Evolutionary conservation across 2,797 vertebrate genomes (phyloP).

Genomic region (Pseudomugil gertrudae): DNA sequence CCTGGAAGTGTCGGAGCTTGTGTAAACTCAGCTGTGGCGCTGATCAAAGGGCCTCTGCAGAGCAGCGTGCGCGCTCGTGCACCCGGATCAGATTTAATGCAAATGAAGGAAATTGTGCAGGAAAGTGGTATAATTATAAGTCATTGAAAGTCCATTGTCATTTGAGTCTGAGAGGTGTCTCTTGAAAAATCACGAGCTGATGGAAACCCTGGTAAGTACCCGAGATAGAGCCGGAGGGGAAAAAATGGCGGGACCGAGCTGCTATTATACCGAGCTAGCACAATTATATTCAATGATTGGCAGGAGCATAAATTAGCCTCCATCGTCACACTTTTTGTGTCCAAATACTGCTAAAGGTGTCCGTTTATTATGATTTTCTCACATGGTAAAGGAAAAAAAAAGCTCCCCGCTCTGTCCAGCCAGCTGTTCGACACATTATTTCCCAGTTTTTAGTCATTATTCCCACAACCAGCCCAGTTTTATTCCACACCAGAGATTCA

Average conservation of each 20-base stretch:
- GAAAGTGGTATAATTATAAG: constrained; percentile 75
- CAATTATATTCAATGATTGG: constrained; percentile 75
- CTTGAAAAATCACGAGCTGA: constrained; percentile 77
- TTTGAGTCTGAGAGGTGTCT: constrained; percentile 75
- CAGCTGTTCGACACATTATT: constrained; percentile 63
- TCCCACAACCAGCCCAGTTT: constrained; percentile 58
- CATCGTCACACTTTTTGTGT: constrained; percentile 48
- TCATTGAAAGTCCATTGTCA: constrained; percentile 75
- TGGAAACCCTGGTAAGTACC: constrained; percentile 70
- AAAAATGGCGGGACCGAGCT: constrained; percentile 48
- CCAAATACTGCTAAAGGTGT: constrained; percentile 40
- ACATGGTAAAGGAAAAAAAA: constrained; percentile 3
- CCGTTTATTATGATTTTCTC: constrained; percentile 8
- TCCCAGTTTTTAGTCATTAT: constrained; percentile 54
- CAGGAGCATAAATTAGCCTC: constrained; percentile 69
- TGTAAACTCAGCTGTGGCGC: constrained; percentile 42
- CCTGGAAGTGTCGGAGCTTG: constrained; percentile 53
- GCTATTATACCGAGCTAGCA: constrained; percentile 61
- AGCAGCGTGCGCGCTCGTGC: constrained; percentile 44
- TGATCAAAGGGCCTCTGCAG: constrained; percentile 50
- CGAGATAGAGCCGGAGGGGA: constrained; percentile 70
- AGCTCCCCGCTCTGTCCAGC: constrained; percentile 24
- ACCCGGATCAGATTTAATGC: constrained; percentile 58
- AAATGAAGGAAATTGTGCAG: constrained; percentile 72
- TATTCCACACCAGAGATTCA: constrained; percentile 62